These are phyloP conservation scores for Melanotaenia pygmaea DNA, from an alignment of 2,797 vertebrate species.

Conservation along the genomic window DNA sequence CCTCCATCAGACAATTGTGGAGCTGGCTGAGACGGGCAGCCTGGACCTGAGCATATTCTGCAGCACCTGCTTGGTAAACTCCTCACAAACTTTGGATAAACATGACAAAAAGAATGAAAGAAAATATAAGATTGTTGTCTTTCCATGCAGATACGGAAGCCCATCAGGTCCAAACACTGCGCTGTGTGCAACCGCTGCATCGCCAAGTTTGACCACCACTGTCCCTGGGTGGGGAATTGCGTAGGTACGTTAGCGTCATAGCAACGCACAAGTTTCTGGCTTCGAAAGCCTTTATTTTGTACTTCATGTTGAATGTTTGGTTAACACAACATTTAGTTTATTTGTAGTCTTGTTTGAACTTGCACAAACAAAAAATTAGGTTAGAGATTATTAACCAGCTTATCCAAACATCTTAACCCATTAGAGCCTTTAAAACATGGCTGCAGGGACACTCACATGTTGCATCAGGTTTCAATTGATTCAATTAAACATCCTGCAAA, in stretches of 20 bases:
- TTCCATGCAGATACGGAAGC: slow-evolving; percentile 93
- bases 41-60: slow-evolving; percentile 99
- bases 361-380: background rate
- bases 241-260: slow-evolving; percentile 87
- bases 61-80: slow-evolving; percentile 98
- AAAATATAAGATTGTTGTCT: background rate
- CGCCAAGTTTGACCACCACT: slow-evolving; percentile 99
- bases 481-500: slow-evolving; percentile 7
- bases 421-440: background rate
- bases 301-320: no score
- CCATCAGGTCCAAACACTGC: slow-evolving; percentile 98
- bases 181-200: slow-evolving; percentile 99
- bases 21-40: slow-evolving; percentile 96
- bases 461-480: background rate
- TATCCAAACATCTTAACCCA: background rate
- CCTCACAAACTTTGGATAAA: background rate
- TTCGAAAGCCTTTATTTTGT: background rate
- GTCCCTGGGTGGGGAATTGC: slow-evolving; percentile 99
- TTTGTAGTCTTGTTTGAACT: background rate
- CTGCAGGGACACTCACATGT: background rate
- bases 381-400: background rate
- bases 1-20: slow-evolving; percentile 92
- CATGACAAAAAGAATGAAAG: background rate
- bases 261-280: background rate
- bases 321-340: background rate